Percentiles rank a stretch among this genome's conserved stretches.
Evolutionary conservation across 2,888 invertebrate species (phyloP).

Genomic region (Pedicia rivosa): DNA sequence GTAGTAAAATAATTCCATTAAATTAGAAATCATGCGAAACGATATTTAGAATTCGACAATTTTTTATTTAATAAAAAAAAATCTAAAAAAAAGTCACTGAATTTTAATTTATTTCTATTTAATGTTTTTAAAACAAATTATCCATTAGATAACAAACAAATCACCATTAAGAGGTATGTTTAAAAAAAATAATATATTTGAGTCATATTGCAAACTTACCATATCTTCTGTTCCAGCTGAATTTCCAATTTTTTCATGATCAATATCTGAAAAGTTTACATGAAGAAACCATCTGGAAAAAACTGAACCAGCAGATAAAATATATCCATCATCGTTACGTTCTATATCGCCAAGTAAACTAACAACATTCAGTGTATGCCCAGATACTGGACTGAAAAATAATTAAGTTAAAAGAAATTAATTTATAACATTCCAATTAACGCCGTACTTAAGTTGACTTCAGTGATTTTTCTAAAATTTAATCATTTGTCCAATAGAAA

Average conservation of each 20-base stretch:
- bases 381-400: conserved; percentile 40
- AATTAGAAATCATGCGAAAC: too few relatives aligned
- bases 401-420: background rate
- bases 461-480: too few relatives aligned
- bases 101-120: background rate
- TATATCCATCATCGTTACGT: conserved; percentile 40
- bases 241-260: conserved; percentile 50
- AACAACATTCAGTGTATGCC: conserved; percentile 45
- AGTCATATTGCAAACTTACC: conserved; percentile 33
- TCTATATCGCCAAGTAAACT: conserved; percentile 43
- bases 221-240: conserved; percentile 59
- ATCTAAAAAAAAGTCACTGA: background rate
- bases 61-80: conserved; percentile 12
- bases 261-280: conserved; percentile 49
- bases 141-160: too few relatives aligned
- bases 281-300: conserved; percentile 45
- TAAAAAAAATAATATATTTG: conserved; percentile 5
- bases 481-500: too few relatives aligned
- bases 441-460: too few relatives aligned
- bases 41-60: too few relatives aligned
- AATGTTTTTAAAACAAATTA: too few relatives aligned
- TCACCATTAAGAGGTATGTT: too few relatives aligned
- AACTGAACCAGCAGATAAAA: conserved; percentile 45
- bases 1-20: too few relatives aligned
- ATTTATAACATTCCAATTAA: too few relatives aligned